Evolutionary conservation across 2,113 vertebrate genomes (phyloP).

Genomic region (Aphelocoma coerulescens): DNA sequence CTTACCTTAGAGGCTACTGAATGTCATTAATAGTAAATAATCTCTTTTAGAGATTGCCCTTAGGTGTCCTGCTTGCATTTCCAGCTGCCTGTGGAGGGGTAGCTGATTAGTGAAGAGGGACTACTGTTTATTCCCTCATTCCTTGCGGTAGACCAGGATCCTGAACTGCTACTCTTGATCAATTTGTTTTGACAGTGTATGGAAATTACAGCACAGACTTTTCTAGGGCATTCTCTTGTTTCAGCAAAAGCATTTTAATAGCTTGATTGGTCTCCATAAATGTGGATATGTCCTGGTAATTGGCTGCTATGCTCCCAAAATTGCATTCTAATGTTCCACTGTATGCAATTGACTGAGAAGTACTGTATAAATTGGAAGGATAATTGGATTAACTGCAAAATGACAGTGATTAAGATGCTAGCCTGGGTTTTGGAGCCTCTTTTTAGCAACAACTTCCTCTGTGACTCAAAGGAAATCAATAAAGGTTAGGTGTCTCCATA

Average conservation of each 20-base stretch:
- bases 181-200: not conserved
- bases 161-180: not conserved
- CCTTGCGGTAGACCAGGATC: not conserved
- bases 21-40: slow-evolving; percentile 8
- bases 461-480: not conserved
- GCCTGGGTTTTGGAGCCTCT: not conserved
- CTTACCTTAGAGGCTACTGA: not conserved
- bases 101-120: not conserved
- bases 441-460: not conserved
- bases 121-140: not conserved
- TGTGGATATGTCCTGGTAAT: not conserved
- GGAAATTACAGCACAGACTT: not conserved
- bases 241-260: not conserved
- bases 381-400: slow-evolving; percentile 11
- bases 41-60: not conserved
- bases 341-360: not conserved
- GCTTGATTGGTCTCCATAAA: not conserved
- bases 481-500: not conserved
- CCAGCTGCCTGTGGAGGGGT: not conserved
- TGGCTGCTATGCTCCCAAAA: not conserved
- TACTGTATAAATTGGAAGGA: not conserved
- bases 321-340: not conserved
- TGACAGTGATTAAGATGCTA: not conserved
- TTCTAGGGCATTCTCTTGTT: slow-evolving; percentile 8
- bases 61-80: not conserved